Evolutionary conservation across 2,113 vertebrate species (phyloP).

Genomic region (Spermophilus dauricus): DNA sequence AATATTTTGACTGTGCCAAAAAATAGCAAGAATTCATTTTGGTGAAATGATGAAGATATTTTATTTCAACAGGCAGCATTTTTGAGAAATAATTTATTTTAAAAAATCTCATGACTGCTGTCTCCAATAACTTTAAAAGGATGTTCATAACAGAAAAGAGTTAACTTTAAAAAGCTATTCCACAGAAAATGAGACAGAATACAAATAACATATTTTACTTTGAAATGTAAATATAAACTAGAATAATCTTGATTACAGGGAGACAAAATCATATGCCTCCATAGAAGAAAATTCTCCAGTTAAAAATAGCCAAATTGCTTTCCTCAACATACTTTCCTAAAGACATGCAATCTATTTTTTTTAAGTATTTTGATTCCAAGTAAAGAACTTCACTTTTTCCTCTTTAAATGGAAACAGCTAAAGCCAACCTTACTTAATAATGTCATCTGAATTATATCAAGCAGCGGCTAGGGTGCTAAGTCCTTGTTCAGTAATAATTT

Average conservation of each 20-base stretch:
- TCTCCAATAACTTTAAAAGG: conserved; percentile 51
- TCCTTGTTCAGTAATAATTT: conserved; percentile 34
- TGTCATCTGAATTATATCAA: not conserved
- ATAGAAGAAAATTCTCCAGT: conserved; percentile 64
- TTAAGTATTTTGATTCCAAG: conserved; percentile 59
- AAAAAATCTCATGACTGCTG: not conserved
- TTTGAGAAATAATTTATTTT: conserved; percentile 54
- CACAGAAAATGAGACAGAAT: conserved; percentile 70
- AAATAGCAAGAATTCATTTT: not conserved
- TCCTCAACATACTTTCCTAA: conserved; percentile 60
- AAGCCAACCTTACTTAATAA: conserved; percentile 50
- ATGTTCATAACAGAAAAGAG: conserved; percentile 72
- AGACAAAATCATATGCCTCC: conserved; percentile 64
- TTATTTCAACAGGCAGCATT: conserved; percentile 45
- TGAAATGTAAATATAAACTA: conserved; percentile 82
- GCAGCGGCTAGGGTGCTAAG: not conserved
- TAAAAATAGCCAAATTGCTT: conserved; percentile 76
- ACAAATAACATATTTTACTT: conserved; percentile 81
- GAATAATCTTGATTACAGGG: conserved; percentile 80
- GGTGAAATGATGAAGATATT: not conserved
- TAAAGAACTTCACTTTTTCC: conserved; percentile 57
- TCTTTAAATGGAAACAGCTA: conserved; percentile 56
- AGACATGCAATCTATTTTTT: conserved; percentile 50
- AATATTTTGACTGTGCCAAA: conserved; percentile 5
- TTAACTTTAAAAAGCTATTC: conserved; percentile 64